Percentiles rank a stretch among this genome's conserved stretches.
These are phyloP conservation scores for Ptiloglossa arizonensis DNA, from an alignment of 1,140 invertebrate genomes.

Conservation along the genomic window DNA sequence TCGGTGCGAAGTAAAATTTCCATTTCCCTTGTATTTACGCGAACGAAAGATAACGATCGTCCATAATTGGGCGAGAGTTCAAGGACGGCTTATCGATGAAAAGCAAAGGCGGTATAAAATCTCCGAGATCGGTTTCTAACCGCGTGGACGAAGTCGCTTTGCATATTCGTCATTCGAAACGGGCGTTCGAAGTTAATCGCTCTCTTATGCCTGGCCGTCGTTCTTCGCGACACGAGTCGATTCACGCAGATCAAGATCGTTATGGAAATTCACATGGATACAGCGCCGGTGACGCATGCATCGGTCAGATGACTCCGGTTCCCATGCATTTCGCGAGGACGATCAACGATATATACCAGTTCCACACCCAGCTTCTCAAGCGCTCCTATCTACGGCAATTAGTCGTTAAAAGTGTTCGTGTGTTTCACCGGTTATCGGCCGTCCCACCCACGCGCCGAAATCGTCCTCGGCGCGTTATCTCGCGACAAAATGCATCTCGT, in stretches of 20 bases:
- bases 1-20: no score
- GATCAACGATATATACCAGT: constrained; percentile 52
- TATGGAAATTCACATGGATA: constrained; percentile 49
- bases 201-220: neutral
- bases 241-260: constrained; percentile 33
- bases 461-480: constrained; percentile 64
- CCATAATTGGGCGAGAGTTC: no score
- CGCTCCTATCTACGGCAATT: constrained; percentile 75
- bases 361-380: constrained; percentile 58
- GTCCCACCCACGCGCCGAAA: constrained; percentile 65
- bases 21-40: no score
- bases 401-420: constrained; percentile 78
- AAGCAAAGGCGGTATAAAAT: neutral
- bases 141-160: neutral
- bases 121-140: neutral
- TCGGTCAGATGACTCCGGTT: constrained; percentile 66
- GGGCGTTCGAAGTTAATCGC: neutral
- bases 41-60: no score
- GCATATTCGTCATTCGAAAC: neutral
- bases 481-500: constrained; percentile 76
- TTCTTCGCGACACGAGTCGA: neutral
- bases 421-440: constrained; percentile 72
- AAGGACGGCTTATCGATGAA: no score
- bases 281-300: constrained; percentile 49
- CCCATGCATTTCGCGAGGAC: constrained; percentile 73